Base-by-base conservation (phyloP, 2,797 vertebrate genomes). In the Cyprinella venusta region DNA sequence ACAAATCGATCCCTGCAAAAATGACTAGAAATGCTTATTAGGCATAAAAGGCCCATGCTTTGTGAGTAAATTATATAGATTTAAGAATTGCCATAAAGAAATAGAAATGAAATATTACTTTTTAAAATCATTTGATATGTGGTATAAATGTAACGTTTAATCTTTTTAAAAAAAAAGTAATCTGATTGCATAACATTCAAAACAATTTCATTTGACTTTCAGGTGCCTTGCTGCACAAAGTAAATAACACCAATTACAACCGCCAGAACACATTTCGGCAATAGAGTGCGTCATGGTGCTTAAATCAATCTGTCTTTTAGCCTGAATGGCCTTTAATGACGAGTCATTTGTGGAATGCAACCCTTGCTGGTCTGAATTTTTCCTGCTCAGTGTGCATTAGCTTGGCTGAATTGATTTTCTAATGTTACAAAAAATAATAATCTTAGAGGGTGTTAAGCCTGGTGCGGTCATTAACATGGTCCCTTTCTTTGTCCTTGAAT, bases 301-400 rank as follows among this genome's bases (percentile, higher is more conserved):
- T 68, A 84, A 80, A 84, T 84, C 82, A 87, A 87, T 54, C 72
- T 21, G 85, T 78, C 68, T 86, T 84, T 77, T 75, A 81, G 67
- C 30, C 72, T 86, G 85, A 88, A 85, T 85, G 70, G 77, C 48
- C 45, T 36, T 80, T 85, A 77, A 88, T 86, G 80, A 76, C 81
- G 64, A 56, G 83, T 74, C 78, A 71, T 82, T 86, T 80, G 68
- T n/a, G 68, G 76, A 54, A 61, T 54, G 26, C 72, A 78, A 67
- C 80, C 33, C 71, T 76, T 30, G 80, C 80, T 82, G 71, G 54
- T 78, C 75, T 84, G 64, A 84, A 84, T 82, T 18, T n/a, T 56
- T 67, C 38, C 70, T 52, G 65, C 45, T 59, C 68, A 67, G 40
- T n/a, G 61, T 64, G 75, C 42, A 50, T 56, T 82, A 61, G 82